Base-by-base conservation (phyloP, 2,888 invertebrate species). In the Chaetogeoica ovagalla region DNA sequence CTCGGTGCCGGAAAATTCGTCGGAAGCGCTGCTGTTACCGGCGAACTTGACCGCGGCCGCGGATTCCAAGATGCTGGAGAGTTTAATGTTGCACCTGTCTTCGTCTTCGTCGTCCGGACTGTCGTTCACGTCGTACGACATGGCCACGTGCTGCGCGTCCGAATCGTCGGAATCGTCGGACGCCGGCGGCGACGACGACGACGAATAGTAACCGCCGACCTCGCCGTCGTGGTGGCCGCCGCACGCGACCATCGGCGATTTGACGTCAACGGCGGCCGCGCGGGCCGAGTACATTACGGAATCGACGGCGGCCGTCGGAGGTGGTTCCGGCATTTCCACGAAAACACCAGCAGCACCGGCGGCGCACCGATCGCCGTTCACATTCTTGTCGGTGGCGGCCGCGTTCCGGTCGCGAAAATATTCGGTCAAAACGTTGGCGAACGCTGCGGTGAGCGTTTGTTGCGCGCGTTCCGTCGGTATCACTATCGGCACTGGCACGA, bases 61-160 rank as follows among this genome's bases (percentile, higher is more conserved):
- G 87, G 87, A 87, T 87, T 88, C 87, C 86, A 87, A 85, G 81
- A 83, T 82, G 39, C 74, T 83, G n/a, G 85, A 83, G 84, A 85
- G 82, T 83, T 85, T 73, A 77, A 81, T 65, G 57, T 83, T 69
- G n/a, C 73, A 66, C 15, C 66, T 74, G 52, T 82, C 81, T n/a
- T 83, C 82, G 37, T 83, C 84, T 48, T 86, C 86, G n/a, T 85
- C 85, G 19, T 85, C 85, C 21, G 86, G 85, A 0, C 86, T 86
- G 5, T 86, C 83, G 71, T 87, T 86, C 57, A 86, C 84, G 57
- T 87, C 87, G 55, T 86, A 85, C 1, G 83, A 83, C 77, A 83
- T 83, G 75, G 83, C 81, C 52, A 82, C 82, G 62, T 84, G 82
- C 57, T 83, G 83, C 13, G 82, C 83, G 17, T 83, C 83, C 21